Percentiles rank a stretch among this genome's conserved stretches.
These are phyloP conservation scores for Stenoptilia bipunctidactyla DNA, from an alignment of 2,888 invertebrate species.

Conservation along the genomic window DNA sequence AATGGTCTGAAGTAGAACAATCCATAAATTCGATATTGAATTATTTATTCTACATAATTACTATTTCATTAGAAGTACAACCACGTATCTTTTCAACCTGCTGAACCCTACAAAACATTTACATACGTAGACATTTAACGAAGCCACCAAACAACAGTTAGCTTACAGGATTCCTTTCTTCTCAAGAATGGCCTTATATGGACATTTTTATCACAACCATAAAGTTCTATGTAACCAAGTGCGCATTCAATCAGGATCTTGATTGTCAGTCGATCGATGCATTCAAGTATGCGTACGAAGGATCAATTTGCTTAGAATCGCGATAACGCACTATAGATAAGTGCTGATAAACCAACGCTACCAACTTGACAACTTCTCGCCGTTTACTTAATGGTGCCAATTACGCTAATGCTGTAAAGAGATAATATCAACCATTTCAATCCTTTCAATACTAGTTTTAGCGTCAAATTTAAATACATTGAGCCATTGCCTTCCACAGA, in stretches of 20 bases:
- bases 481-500: too few species aligned
- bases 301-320: conserved; percentile 48
- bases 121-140: too few species aligned
- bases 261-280: conserved; percentile 37
- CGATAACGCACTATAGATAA: conserved; percentile 43
- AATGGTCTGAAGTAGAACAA: too few species aligned
- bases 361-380: background rate
- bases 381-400: conserved; percentile 1
- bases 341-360: background rate
- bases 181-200: background rate
- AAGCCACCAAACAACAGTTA: too few species aligned
- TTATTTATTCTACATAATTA: too few species aligned
- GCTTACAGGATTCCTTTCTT: background rate
- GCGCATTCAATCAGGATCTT: conserved; percentile 34
- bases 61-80: too few species aligned
- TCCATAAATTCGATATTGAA: too few species aligned
- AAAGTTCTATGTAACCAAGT: conserved; percentile 2
- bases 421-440: background rate
- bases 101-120: too few species aligned
- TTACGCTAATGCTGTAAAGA: background rate
- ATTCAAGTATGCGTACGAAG: conserved; percentile 43
- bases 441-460: background rate
- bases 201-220: background rate
- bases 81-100: too few species aligned
- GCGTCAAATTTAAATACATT: too few species aligned